Evolutionary conservation across 2,888 invertebrate genomes (phyloP).

Genomic region (Calliphora vomitoria): DNA sequence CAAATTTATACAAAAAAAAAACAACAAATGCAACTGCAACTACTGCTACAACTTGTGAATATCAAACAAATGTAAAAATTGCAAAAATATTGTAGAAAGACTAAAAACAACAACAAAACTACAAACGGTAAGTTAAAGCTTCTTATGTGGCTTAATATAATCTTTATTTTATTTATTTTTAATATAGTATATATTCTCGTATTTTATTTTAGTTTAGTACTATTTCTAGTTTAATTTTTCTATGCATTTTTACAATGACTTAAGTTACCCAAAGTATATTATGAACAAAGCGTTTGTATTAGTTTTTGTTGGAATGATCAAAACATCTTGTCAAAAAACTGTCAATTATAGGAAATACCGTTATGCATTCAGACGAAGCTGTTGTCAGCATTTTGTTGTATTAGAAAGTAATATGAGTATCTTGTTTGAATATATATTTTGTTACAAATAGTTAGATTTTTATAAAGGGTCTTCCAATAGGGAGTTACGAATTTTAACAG

Average conservation of each 20-base stretch:
- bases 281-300: constrained; percentile 50
- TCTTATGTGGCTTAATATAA: constrained; percentile 67
- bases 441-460: too few species aligned
- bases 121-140: constrained; percentile 68
- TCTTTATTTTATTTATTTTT: constrained; percentile 16
- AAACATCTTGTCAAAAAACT: constrained; percentile 39
- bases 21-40: not conserved
- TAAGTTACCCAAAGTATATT: constrained; percentile 54
- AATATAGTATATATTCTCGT: not conserved
- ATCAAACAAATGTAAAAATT: constrained; percentile 33
- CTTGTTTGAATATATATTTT: too few species aligned
- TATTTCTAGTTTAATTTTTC: not conserved
- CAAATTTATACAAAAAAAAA: constrained; percentile 4
- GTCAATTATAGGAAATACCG: constrained; percentile 17
- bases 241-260: constrained; percentile 50
- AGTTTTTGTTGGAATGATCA: constrained; percentile 5
- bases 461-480: too few species aligned
- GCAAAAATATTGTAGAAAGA: constrained; percentile 40
- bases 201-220: constrained; percentile 25
- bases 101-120: constrained; percentile 13
- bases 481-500: too few species aligned
- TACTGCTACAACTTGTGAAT: constrained; percentile 14
- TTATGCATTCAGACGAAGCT: not conserved
- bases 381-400: not conserved
- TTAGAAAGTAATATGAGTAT: too few species aligned